Conservation (phyloP, 2,113 vertebrate species). For the Typhlomys cinereus region DNA sequence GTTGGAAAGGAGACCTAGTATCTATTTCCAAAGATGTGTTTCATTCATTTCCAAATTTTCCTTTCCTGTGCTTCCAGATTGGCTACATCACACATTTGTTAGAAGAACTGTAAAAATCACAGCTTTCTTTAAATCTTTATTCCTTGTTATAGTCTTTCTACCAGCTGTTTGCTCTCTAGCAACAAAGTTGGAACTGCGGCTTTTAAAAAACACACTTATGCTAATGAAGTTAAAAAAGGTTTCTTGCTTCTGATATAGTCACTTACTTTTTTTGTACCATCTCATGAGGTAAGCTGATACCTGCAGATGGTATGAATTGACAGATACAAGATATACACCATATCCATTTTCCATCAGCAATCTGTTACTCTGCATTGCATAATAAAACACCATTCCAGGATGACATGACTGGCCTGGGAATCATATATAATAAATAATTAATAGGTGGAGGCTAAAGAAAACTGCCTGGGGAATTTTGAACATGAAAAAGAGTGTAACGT, state of each 20-base stretch:
- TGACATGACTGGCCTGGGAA: background rate
- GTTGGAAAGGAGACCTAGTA: background rate
- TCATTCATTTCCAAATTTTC: slow-evolving; percentile 61
- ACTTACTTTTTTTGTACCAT: slow-evolving; percentile 21
- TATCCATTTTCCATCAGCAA: background rate
- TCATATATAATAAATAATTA: background rate
- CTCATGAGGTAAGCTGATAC: background rate
- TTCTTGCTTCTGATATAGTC: slow-evolving; percentile 1
- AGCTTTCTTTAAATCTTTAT: slow-evolving; percentile 73
- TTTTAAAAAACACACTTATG: slow-evolving; percentile 36
- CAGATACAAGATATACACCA: background rate
- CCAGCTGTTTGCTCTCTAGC: slow-evolving; percentile 77
- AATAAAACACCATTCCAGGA: background rate
- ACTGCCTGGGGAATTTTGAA: background rate
- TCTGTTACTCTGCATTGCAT: background rate
- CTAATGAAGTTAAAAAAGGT: background rate
- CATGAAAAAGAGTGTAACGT: background rate
- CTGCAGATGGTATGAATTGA: background rate
- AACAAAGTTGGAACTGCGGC: slow-evolving; percentile 58
- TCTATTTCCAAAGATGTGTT: slow-evolving; percentile 9
- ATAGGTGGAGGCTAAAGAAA: slow-evolving; percentile 20
- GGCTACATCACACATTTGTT: slow-evolving; percentile 70
- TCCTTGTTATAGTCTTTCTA: slow-evolving; percentile 63
- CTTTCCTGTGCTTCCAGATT: slow-evolving; percentile 71
- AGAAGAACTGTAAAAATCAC: slow-evolving; percentile 75